These are phyloP conservation scores for Neodiprion virginianus DNA, from an alignment of 1,140 invertebrate species.

Conservation along the genomic window DNA sequence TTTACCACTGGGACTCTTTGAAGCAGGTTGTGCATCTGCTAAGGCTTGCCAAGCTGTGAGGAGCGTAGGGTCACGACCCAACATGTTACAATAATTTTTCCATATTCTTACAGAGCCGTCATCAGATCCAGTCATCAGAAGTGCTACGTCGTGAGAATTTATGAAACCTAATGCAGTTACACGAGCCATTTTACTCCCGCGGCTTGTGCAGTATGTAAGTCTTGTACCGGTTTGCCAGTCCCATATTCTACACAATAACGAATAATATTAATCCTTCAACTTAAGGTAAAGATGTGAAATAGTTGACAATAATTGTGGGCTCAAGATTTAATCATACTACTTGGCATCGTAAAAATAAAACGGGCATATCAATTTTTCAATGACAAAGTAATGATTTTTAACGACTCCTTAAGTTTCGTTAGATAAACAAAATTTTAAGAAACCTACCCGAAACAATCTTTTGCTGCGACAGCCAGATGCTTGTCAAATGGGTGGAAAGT, in stretches of 20 bases:
- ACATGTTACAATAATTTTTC: conserved; percentile 58
- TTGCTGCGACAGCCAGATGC: conserved; percentile 84
- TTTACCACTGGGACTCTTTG: conserved; percentile 53
- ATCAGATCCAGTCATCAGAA: conserved; percentile 77
- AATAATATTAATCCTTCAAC: conserved; percentile 17
- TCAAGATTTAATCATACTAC: background rate
- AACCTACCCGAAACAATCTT: conserved; percentile 80
- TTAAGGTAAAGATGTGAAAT: background rate
- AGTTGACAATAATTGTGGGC: background rate
- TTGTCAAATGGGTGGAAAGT: conserved; percentile 91
- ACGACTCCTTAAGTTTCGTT: background rate
- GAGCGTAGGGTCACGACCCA: conserved; percentile 67
- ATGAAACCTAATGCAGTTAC: conserved; percentile 86
- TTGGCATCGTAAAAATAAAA: conserved; percentile 17
- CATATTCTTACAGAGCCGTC: conserved; percentile 81
- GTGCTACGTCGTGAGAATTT: conserved; percentile 84
- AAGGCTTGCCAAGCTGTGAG: conserved; percentile 86
- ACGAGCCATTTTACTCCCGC: conserved; percentile 60
- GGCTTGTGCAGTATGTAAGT: conserved; percentile 63
- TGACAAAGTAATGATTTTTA: conserved; percentile 12
- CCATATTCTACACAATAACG: conserved; percentile 65
- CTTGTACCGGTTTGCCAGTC: conserved; percentile 74
- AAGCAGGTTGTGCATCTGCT: conserved; percentile 66
- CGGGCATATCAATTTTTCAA: conserved; percentile 13
- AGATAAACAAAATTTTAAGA: conserved; percentile 2